Evolutionary conservation across 2,797 vertebrate genomes (phyloP).

Genomic region (Amazona finschi): DNA sequence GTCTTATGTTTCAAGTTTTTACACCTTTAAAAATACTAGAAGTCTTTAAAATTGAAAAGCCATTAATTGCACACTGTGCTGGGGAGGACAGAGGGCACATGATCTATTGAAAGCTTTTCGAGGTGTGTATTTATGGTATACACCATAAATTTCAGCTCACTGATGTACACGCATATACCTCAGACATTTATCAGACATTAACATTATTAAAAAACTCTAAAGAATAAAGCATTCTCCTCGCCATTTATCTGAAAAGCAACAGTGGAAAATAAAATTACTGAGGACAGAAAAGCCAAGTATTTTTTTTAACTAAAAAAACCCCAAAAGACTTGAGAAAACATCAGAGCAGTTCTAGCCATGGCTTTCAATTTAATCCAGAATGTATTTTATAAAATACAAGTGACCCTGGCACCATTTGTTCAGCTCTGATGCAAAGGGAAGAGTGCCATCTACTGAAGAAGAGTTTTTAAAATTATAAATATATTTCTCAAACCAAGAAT

Average conservation of each 20-base stretch:
- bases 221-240: too few species aligned
- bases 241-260: neutral
- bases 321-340: neutral
- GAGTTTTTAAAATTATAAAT: neutral
- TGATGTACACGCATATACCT: neutral
- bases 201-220: neutral
- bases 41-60: neutral
- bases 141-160: neutral
- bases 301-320: neutral
- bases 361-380: neutral
- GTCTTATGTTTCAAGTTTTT: neutral
- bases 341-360: neutral
- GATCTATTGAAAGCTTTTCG: neutral
- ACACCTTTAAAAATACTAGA: neutral
- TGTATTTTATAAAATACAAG: neutral
- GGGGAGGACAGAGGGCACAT: neutral
- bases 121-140: neutral
- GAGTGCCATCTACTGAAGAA: slow-evolving; percentile 58
- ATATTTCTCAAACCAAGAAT: neutral
- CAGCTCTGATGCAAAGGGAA: slow-evolving; percentile 8
- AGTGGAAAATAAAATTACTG: neutral
- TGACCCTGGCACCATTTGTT: neutral
- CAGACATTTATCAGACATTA: neutral
- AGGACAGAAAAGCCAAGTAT: neutral
- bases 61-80: neutral